Conservation (phyloP, 2,797 vertebrate genomes). For the Sebastes wilsoni region DNA sequence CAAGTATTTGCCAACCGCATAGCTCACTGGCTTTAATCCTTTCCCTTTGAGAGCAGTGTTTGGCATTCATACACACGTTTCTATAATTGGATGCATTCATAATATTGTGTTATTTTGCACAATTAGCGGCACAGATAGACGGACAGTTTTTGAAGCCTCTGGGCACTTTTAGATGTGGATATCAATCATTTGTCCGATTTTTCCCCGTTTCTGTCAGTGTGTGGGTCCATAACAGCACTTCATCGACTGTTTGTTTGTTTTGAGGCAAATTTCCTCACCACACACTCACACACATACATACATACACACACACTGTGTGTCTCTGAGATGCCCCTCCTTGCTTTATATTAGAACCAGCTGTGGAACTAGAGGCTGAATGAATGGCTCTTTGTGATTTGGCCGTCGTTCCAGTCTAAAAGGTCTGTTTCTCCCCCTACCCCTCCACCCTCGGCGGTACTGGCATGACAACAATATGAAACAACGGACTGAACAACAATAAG, state of each 20-base stretch:
- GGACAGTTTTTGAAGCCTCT: not conserved
- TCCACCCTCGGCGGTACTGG: conserved; percentile 55
- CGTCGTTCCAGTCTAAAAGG: conserved; percentile 74
- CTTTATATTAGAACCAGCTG: conserved; percentile 87
- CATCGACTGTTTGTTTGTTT: conserved; percentile 74
- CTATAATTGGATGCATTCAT: not conserved
- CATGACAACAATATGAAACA: conserved; percentile 76
- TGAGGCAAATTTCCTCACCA: conserved; percentile 61
- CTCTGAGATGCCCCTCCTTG: conserved; percentile 70
- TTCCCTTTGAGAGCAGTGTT: not conserved
- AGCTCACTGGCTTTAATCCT: conserved; percentile 7
- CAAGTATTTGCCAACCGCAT: conserved; percentile 38
- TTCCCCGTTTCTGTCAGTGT: conserved; percentile 63
- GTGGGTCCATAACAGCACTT: conserved; percentile 61
- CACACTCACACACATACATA: conserved; percentile 30
- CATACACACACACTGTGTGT: conserved; percentile 17
- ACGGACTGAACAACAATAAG: conserved; percentile 61
- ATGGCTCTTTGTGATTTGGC: conserved; percentile 87
- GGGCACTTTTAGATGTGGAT: conserved; percentile 14
- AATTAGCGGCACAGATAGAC: not conserved
- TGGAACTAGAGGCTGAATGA: conserved; percentile 79
- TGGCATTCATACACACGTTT: not conserved
- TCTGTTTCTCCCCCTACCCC: conserved; percentile 63
- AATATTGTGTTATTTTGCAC: not conserved
- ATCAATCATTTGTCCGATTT: conserved; percentile 30